Base-by-base conservation (phyloP, 1,140 invertebrate species). In the Grapholita molesta region DNA sequence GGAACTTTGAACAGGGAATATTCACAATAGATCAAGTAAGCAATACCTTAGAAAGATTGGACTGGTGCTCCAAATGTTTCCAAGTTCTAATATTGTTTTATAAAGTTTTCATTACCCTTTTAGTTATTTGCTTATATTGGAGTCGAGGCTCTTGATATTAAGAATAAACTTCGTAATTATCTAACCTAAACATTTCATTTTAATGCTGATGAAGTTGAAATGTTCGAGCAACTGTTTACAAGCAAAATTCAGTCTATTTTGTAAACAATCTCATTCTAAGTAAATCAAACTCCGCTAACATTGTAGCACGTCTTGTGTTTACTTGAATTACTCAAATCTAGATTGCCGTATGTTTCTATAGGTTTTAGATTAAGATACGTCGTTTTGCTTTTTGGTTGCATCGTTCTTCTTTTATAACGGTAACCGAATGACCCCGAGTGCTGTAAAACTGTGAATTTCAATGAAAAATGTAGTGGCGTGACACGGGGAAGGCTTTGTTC, bases 381-480 rank as follows among this genome's bases (percentile, higher is more conserved):
- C 42, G 15, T 48, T 8, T 21, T 48, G 21, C 6, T 21, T 48
- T n/a, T 48, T 21, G 8, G 21, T 8, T 48, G 18, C 42, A 48
- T 48, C 18, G 42, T 61, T 28, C 25, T 15, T 28, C 24, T 15
- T 28, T 61, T 61, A 61, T 28, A 61, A 61, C n/a, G 21, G 55
- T 61, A 28, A 61, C 55, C 55, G 55, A 61, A 61, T 61, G 55
- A 61, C 55, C 55, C 55, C 12, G 7, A 21, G n/a, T 21, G 24
- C 28, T 28, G 55, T 61, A 28, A 61, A 61, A 61, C 55, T 61
- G 55, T 61, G 32, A 61, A 61, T 61, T 61, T 61, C 24, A 61
- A 32, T 61, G 55, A 61, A 61, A 61, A 61, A 61, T 61, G 55
- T 61, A 28, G 55, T 61, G 25, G 55, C 55, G 55, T 61, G 55